Base-by-base conservation (phyloP, 2,888 invertebrate genomes). In the Gryllus longicercus region DNA sequence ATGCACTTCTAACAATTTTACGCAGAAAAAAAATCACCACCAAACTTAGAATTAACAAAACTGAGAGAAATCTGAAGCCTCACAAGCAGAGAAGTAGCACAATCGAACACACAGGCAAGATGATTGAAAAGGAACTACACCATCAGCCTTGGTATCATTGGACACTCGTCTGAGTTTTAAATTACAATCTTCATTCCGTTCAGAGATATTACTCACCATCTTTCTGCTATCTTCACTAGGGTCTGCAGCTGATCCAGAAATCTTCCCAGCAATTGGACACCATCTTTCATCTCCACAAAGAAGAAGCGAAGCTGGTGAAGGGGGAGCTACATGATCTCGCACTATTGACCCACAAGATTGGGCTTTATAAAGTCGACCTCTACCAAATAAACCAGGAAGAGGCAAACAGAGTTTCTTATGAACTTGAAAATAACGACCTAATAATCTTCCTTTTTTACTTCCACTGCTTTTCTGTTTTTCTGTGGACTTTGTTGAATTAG, bases 361-460 rank as follows among this genome's bases (percentile, higher is more conserved):
- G 18, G 91, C 90, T 84, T 91, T 91, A 85, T 91, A 91, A 75
- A 91, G 85, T 4, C 91, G 88, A 76, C 89, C 89, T 78, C 88
- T 88, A 76, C 88, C 88, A 83, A 91, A 89, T 75, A 91, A 85
- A 23, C 90, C 89, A 1, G 91, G 90, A 81, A 91, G 84, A 3
- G 91, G 91, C 81, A 91, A 88, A 85, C 91, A 91, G n/a, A 92
- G 86, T 85, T 91, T 91, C 85, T 90, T 91, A 84, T 91, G 91
- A 79, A 93, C 91, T 82, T 92, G 92, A 85, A 93, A 92, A 84
- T 92, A 93, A 81, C 92, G 91, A 77, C 92, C 91, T 76, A 93
- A 87, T 83, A 93, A 87, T 25, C 90, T 89, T 86, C 90, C 90
- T 85, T 90, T 92, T 79, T 87, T 86, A 78, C 83, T 86, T 79